Percentiles rank a stretch among this genome's conserved stretches.
Conservation (phyloP, 1,140 invertebrate genomes). For the Caenorhabditis elegans region WBcel235 BX284606.5:2546501-2547000, state of each 20-base stretch:
- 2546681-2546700: no score
- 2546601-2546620: no score
- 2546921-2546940: constrained; percentile 43
- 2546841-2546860: not conserved
- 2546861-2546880: constrained; percentile 41
- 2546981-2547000: constrained; percentile 59
- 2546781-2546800: no score
- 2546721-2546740: not conserved
- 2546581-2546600: not conserved
- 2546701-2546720: not conserved
- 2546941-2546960: constrained; percentile 46
- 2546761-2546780: not conserved
- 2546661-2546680: no score
- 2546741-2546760: not conserved
- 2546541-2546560: constrained; percentile 54
- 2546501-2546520: constrained; percentile 51
- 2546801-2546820: no score
- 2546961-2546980: constrained; percentile 56
- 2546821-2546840: not conserved
- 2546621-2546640: not conserved
- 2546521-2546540: constrained; percentile 51
- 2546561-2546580: constrained; percentile 56
- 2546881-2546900: constrained; percentile 6
- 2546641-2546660: not conserved
- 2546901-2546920: not conserved